A percentile compares a stretch with the other conserved stretches of the same genome.
phyloP scores from a whole-genome alignment of 2,888 invertebrate genomes.

The Osmoderma eremita region DNA sequence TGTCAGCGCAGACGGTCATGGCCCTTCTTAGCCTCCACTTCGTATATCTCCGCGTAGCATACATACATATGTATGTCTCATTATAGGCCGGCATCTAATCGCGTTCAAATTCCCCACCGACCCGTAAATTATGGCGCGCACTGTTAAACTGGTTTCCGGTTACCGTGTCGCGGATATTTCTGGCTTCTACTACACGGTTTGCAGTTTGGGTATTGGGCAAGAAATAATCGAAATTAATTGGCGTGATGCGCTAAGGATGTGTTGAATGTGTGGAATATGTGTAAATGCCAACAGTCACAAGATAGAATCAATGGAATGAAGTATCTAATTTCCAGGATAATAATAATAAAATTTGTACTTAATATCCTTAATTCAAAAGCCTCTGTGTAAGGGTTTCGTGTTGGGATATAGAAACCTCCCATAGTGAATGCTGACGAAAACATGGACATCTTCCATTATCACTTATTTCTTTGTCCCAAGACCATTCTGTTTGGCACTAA shows the following conservation, averaged over 20 bases:
- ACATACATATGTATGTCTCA: constrained; percentile 62
- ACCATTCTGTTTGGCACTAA: too few relatives aligned
- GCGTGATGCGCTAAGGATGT: constrained; percentile 19
- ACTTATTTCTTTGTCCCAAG: too few relatives aligned
- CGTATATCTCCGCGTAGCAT: constrained; percentile 51
- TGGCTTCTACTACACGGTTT: constrained; percentile 3
- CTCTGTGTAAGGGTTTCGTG: too few relatives aligned
- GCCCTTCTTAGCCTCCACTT: constrained; percentile 58
- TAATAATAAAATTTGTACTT: too few relatives aligned
- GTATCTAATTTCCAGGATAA: too few relatives aligned
- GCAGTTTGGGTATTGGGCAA: constrained; percentile 29
- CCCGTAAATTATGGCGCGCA: constrained; percentile 38
- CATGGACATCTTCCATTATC: too few relatives aligned
- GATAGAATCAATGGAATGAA: too few relatives aligned
- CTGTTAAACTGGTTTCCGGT: constrained; percentile 29
- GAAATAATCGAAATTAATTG: constrained; percentile 37
- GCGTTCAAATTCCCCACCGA: constrained; percentile 55
- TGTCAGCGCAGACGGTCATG: constrained; percentile 48
- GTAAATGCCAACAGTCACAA: too few relatives aligned
- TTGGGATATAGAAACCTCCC: too few relatives aligned
- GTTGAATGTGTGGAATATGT: constrained; percentile 18
- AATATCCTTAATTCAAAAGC: too few relatives aligned
- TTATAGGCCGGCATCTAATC: constrained; percentile 57
- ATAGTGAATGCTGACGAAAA: too few relatives aligned
- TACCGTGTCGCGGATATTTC: constrained; percentile 32